Conservation (phyloP, 2,797 vertebrate species). For the Lepilemur ruficaudatus region DNA sequence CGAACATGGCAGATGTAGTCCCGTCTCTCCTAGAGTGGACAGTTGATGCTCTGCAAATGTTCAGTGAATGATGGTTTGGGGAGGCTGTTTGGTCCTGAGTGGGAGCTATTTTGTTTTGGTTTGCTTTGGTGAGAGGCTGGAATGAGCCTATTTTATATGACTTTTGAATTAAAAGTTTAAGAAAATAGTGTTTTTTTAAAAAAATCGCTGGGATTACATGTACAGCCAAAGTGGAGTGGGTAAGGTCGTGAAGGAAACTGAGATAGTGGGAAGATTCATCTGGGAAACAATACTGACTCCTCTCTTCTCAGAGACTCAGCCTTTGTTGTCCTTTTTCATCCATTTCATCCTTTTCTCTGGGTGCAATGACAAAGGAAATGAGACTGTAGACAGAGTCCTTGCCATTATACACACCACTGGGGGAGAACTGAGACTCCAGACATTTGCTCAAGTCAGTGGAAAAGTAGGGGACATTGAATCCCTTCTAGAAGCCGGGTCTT, state of each 20-base stretch:
- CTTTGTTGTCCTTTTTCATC: not conserved
- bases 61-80: not conserved
- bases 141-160: not conserved
- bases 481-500: not conserved
- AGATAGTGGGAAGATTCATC: not conserved
- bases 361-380: not conserved
- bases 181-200: not conserved
- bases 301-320: not conserved
- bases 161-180: slow-evolving; percentile 17
- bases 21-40: not conserved
- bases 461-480: not conserved
- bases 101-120: not conserved
- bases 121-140: not conserved
- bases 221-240: not conserved
- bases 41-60: not conserved
- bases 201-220: not conserved
- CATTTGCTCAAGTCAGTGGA: not conserved
- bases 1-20: not conserved
- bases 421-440: not conserved
- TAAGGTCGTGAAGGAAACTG: not conserved
- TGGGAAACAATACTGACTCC: not conserved
- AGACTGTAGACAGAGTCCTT: not conserved
- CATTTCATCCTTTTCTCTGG: not conserved
- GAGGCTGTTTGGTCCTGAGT: not conserved
- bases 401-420: too few relatives aligned